These are phyloP conservation scores for Hartigia nigra DNA, from an alignment of 2,888 invertebrate species.

Conservation along the genomic window DNA sequence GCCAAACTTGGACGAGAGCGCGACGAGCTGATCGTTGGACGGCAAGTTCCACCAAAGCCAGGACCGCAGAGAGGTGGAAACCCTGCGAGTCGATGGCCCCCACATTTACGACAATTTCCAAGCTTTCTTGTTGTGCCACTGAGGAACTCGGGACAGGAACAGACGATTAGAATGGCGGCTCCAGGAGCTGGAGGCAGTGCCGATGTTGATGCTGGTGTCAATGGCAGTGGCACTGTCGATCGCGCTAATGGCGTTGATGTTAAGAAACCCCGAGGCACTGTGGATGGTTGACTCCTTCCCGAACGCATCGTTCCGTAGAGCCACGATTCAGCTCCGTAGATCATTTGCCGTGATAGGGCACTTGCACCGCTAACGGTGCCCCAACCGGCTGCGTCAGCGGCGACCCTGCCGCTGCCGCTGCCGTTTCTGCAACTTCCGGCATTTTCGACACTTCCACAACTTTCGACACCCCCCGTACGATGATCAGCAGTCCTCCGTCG, in stretches of 20 bases:
- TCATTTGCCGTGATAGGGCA: slow-evolving; percentile 85
- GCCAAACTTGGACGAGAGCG: slow-evolving; percentile 61
- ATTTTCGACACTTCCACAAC: slow-evolving; percentile 41
- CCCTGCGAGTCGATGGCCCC: slow-evolving; percentile 81
- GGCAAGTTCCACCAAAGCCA: slow-evolving; percentile 73
- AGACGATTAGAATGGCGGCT: slow-evolving; percentile 79
- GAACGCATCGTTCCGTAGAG: slow-evolving; percentile 80
- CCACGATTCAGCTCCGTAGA: slow-evolving; percentile 84
- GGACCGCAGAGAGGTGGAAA: slow-evolving; percentile 65
- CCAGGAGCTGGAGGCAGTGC: slow-evolving; percentile 70
- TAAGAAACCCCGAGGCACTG: slow-evolving; percentile 67
- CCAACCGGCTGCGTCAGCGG: slow-evolving; percentile 55
- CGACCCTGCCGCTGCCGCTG: slow-evolving; percentile 68
- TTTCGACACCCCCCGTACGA: slow-evolving; percentile 52
- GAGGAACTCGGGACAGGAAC: slow-evolving; percentile 84
- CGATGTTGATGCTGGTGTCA: slow-evolving; percentile 65
- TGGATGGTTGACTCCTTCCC: slow-evolving; percentile 50
- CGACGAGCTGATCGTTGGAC: slow-evolving; percentile 46
- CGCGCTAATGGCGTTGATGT: slow-evolving; percentile 68
- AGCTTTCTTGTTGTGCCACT: slow-evolving; percentile 81
- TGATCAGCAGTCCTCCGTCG: neutral
- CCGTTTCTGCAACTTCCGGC: slow-evolving; percentile 48
- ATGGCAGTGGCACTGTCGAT: slow-evolving; percentile 41
- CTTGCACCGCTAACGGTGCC: slow-evolving; percentile 73
- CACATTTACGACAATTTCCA: slow-evolving; percentile 86